Evolutionary conservation across 1,140 invertebrate genomes (phyloP), one percentile per base, ranked within the genome.

Genomic region (Proales similis): DNA sequence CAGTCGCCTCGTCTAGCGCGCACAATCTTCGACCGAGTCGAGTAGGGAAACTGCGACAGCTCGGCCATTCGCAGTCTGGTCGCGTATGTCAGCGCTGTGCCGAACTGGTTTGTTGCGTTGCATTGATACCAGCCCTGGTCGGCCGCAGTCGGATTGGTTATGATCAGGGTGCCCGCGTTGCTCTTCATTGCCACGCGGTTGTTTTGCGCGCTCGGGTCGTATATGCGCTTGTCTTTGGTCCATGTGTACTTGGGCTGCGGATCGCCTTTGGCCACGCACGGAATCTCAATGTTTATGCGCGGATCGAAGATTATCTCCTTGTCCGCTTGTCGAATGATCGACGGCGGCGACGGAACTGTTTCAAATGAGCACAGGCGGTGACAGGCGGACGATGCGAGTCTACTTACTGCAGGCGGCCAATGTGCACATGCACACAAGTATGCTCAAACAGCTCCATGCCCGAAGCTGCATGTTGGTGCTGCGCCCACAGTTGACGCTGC

Each of bases 51-150:
- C 51, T 63, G 30, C 7, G 48, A 48, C n/a, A 63, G 4, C 5
- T 63, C 45, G 6, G 42, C 42, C 27, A 48, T 65, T 6, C 24
- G 9, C 1, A 47, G 24, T 43, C 29, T 36, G 11, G 32, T 48
- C 0, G 43, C 45, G 2, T 43, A 43, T 1, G 24, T 60, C 12
- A 45, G 22, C 11, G 90, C 89, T 3, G 82, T 86, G 42, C 94
- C 94, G 81, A 89, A 90, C 68, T 88, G 85, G 71, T 99, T 98
- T 67, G 84, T 81, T 0, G 93, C 93, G 74, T 92, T 90, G 77
- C 94, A 99, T 72, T 97, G 92, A 75, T 97, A 98, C 67, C 94
- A 68, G 70, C 81, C 90, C 26, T 92, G 79, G 76, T 96, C 92
- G 70, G 92, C 90, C 68, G 92, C 85, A 51, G 84, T 79, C 0